These are phyloP conservation scores for Heliconius ethilla DNA, from an alignment of 2,888 invertebrate genomes.

Conservation along the genomic window DNA sequence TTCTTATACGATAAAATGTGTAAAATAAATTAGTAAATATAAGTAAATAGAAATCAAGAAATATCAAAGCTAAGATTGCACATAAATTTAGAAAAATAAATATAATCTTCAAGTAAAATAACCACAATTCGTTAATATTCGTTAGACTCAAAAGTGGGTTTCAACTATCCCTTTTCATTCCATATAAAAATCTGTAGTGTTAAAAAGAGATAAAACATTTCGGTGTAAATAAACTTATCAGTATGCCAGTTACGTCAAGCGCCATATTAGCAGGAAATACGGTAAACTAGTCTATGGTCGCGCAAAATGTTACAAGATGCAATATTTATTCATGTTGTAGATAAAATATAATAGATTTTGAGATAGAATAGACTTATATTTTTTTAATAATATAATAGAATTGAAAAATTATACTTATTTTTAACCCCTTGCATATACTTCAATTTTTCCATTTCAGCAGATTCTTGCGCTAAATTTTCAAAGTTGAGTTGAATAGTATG, in stretches of 20 bases:
- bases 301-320: conserved; percentile 36
- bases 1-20: conserved; percentile 49
- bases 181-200: conserved; percentile 29
- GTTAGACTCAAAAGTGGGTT: conserved; percentile 75
- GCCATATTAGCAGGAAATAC: conserved; percentile 65
- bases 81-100: conserved; percentile 62
- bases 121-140: conserved; percentile 79
- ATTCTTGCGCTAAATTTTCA: no score
- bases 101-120: conserved; percentile 65
- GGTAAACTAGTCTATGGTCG: conserved; percentile 56
- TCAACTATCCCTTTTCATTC: conserved; percentile 54
- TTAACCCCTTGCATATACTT: no score
- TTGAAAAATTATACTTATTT: no score
- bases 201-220: conserved; percentile 58
- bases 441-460: no score
- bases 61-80: conserved; percentile 61
- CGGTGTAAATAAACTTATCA: conserved; percentile 64
- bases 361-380: no score
- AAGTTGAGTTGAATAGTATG: no score
- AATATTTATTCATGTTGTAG: not conserved
- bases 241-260: conserved; percentile 54
- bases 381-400: no score
- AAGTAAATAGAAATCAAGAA: conserved; percentile 50
- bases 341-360: not conserved
- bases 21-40: conserved; percentile 47